A percentile compares a stretch with the other conserved stretches of the same genome.
Evolutionary conservation across 2,888 invertebrate species (phyloP).

Genomic region (Agrotis segetum): DNA sequence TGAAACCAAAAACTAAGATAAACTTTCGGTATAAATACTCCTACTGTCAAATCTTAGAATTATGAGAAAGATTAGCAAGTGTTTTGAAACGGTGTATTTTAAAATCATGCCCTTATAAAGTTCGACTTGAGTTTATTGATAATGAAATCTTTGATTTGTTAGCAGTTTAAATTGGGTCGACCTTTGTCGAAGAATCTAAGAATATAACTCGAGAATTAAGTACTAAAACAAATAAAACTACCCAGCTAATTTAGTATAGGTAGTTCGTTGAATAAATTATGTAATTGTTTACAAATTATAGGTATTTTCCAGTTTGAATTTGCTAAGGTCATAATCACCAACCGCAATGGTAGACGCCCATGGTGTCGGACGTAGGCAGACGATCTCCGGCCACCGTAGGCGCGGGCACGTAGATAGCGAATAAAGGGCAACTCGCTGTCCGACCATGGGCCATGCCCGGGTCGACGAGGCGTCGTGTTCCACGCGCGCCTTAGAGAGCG

Average conservation of each 20-base stretch:
- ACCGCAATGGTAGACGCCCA: no score
- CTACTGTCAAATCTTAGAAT: slow-evolving; percentile 1
- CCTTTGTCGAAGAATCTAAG: background rate
- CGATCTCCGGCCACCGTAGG: no score
- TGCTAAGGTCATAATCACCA: background rate
- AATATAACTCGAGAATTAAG: slow-evolving; percentile 14
- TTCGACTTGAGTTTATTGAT: slow-evolving; percentile 34
- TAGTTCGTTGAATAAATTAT: background rate
- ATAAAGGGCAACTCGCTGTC: no score
- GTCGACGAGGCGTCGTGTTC: no score
- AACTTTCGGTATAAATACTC: slow-evolving; percentile 6
- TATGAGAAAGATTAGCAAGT: background rate
- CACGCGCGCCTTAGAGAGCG: no score
- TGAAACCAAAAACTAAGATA: background rate
- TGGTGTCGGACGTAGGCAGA: no score
- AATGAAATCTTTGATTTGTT: slow-evolving; percentile 26
- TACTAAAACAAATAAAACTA: background rate
- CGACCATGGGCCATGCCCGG: no score
- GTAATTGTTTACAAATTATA: background rate
- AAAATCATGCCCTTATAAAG: slow-evolving; percentile 9
- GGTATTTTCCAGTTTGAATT: background rate
- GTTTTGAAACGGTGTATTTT: background rate
- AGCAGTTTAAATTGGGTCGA: slow-evolving; percentile 27
- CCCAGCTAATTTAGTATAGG: background rate
- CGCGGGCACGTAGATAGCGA: no score